Evolutionary conservation across 2,888 invertebrate species (phyloP).

Genomic region (Mongoloraphidia duomilia): DNA sequence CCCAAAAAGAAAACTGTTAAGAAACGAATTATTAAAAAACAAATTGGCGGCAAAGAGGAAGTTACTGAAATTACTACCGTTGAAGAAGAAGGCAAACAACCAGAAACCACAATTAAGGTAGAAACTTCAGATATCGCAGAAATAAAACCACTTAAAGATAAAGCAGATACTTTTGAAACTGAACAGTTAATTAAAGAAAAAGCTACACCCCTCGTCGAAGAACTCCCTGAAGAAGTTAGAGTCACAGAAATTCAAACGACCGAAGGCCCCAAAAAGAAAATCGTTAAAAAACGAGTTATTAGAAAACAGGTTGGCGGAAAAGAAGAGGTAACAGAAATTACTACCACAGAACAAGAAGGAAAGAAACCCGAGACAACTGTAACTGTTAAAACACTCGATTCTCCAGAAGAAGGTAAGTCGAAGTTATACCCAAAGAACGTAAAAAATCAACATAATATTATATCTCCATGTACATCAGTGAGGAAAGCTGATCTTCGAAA

Average conservation of each 20-base stretch:
- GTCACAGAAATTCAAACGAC: constrained; percentile 23
- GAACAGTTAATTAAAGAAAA: constrained; percentile 9
- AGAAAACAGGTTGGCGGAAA: constrained; percentile 19
- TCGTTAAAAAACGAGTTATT: constrained; percentile 19
- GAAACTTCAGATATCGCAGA: constrained; percentile 1
- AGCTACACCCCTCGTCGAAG: constrained; percentile 6
- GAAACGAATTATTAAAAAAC: constrained; percentile 20
- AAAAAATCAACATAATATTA: too few relatives aligned
- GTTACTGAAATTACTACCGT: constrained; percentile 22
- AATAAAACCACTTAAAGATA: constrained; percentile 4
- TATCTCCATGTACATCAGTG: too few relatives aligned
- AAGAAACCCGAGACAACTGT: constrained; percentile 27
- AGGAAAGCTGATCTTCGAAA: constrained; percentile 3
- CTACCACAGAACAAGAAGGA: constrained; percentile 28
- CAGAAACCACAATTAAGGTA: constrained; percentile 21
- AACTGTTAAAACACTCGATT: constrained; percentile 18
- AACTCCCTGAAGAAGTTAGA: constrained; percentile 21
- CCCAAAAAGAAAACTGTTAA: constrained; percentile 16
- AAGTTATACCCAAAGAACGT: too few relatives aligned
- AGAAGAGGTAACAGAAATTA: constrained; percentile 27
- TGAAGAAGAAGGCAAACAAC: constrained; percentile 24
- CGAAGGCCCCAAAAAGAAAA: constrained; percentile 19
- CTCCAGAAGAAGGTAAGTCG: constrained; percentile 2
- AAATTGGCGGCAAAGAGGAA: constrained; percentile 19
- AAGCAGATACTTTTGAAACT: constrained; percentile 8